Base-by-base conservation (phyloP, 2,888 invertebrate species). In the Argyresthia albistria region DNA sequence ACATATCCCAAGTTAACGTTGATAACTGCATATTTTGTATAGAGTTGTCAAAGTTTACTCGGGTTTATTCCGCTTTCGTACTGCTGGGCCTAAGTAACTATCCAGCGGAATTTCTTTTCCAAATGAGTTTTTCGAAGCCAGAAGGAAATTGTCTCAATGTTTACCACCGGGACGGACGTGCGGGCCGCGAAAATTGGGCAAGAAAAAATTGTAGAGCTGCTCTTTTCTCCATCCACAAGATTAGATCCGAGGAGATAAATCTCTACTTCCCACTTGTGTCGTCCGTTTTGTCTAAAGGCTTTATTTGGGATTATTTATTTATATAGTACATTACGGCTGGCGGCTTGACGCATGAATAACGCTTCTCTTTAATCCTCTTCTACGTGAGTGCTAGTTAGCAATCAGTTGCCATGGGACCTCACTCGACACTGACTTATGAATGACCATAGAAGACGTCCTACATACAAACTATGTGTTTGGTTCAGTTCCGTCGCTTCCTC, bases 171-270 rank as follows among this genome's bases (percentile, higher is more conserved):
- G 51, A 39, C 46, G 35, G 60, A 62, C 59, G 25, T 25, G 61
- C 58, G 61, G 60, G 61, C 67, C 68, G 66, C 69, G 67, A 67
- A 66, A 73, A 74, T 70, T 69, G 70, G 74, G 72, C 25, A 25
- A 76, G 70, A 35, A 54, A 64, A 61, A 60, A 61, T 76, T 76
- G 72, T 73, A 73, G 65, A 75, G 76, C 73, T 77, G 77, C 76
- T 81, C 76, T 75, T 79, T 80, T 79, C 73, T 69, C 78, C 74
- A 82, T 80, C 77, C 80, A 65, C 79, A 78, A 84, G 81, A 84
- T 83, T 83, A 83, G 77, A 84, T 82, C 80, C 80, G 71, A 76
- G 76, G 67, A 78, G 75, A 84, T 86, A 86, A 82, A 84, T 86
- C 81, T 80, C 68, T 72, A 69, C 66, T 70, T 69, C 75, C 69